Evolutionary conservation across 1,140 invertebrate species (phyloP), one percentile per base, ranked within the genome.

Genomic region (Cyphomyrmex costatus): DNA sequence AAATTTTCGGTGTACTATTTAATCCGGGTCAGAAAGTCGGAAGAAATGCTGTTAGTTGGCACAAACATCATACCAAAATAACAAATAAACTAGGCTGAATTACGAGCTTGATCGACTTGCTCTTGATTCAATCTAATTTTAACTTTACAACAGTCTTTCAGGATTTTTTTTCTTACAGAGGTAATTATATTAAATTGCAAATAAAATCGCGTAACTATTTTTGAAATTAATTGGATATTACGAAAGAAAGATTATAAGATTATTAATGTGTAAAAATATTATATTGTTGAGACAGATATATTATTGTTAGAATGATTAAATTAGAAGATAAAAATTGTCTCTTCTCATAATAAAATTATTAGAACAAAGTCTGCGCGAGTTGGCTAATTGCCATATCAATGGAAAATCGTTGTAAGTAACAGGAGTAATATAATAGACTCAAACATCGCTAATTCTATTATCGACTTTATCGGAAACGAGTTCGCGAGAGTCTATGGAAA

Each of bases 381-480:
- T 73, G 53, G 53, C 68, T 60, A 74, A 73, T 74, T 74, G 79
- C 79, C 79, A 83, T 46, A 66, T 58, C 16, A 66, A 66, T 66
- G 61, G 46, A 73, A 83, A 83, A 83, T 83, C 24, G 53, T 71
- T 12, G 33, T 27, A 46, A 80, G 78, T 82, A 71, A 58, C 51
- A 56, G n/a, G 63, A 56, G n/a, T 68, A 68, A 80, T 70, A 82
- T 82, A 33, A 82, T 60, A 60, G 79, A 74, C 24, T 83, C 68
- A 74, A 82, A 83, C 68, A 60, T 83, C 68, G 36, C 19, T 83
- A 83, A 83, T 83, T 83, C 79, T 60, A 73, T 83, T 73, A 73
- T 82, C 66, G 79, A 71, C 78, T 71, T 82, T 82, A 82, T 82
- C 53, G 79, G 53, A 60, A 83, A 83, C 68, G 53, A 73, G 68